Evolutionary conservation across 2,888 invertebrate genomes (phyloP), one percentile per base, ranked within the genome.

Genomic region (Phoronis australis): DNA sequence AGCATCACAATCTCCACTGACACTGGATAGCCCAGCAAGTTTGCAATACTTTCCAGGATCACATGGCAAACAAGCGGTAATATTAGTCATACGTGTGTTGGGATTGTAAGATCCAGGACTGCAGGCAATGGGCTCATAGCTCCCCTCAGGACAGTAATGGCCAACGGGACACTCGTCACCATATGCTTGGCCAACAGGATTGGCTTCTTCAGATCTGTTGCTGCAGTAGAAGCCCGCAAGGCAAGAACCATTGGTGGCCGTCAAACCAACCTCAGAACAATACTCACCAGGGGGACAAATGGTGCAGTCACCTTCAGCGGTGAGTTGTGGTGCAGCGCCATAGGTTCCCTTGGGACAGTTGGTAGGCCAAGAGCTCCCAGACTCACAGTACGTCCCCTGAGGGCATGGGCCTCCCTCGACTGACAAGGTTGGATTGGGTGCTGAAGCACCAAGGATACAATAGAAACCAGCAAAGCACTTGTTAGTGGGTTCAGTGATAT

Each of bases 91-190:
- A 37, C 52, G 49, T 2, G 53, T 50, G 47, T 58, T 51, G 2
- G 72, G 73, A 45, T 73, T 65, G 54, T 71, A 74, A 4, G 67
- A 66, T 12, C 74, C 73, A 6, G 65, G 65, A 20, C 60, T 55
- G 52, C 74, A 74, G 1, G 67, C 60, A 39, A 53, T 60, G 4
- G 72, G 71, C 49, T 61, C 52, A 46, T 66, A 58, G 55, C 70
- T 73, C 23, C 59, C 54, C 22, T 55, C 55, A 25, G 66, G 67
- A 55, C 73, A 74, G 55, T 62, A 74, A 44, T 60, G 54, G 9
- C 73, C 73, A 1, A 51, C 54, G 24, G 73, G 73, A 50, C 73
- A 74, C 48, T 71, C 66, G 47, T 71, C 69, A 37, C 73, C 73
- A 40, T 71, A 73, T 4, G 46, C 47, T 47, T 66, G 54, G 4